Evolutionary conservation across 2,888 invertebrate genomes (phyloP), one percentile per base, ranked within the genome.

Genomic region (Colletes collaris): DNA sequence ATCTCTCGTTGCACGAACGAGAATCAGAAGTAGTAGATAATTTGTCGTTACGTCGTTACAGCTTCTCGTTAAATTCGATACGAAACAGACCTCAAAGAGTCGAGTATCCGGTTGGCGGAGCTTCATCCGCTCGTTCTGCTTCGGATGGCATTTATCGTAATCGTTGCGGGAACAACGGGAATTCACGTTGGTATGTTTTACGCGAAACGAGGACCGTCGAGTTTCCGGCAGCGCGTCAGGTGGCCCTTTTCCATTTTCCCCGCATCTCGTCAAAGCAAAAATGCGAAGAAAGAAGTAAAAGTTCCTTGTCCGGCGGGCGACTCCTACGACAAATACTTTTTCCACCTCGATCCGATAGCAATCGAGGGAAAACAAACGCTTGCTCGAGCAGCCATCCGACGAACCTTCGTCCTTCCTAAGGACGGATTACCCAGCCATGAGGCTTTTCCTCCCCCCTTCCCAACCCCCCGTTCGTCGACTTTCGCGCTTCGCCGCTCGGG

Each of bases 331-430:
- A 86, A 85, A 87, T 87, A 83, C 86, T 83, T 81, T 79, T 86
- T 87, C 86, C 80, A 83, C 75, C 76, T 81, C 80, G 76, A 81
- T 80, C 46, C 83, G 87, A 87, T 86, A 79, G 84, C 81, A 86
- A 87, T 87, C 83, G 87, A 84, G 81, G 73, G 77, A 86, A 86
- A 87, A 87, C 86, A 87, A 87, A 87, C 83, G 81, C 73, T 65
- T 59, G 79, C 68, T 69, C 62, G 66, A 78, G 50, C 73, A 58
- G 49, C 27, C 62, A 37, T 46, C 27, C 55, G 68, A 67, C 73
- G 59, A 55, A 63, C 52, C 72, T 65, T 75, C 65, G 72, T 60
- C 66, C 76, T 63, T 62, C 63, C 56, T 64, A 64, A 80, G 75
- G 76, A 86, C 73, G 79, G 86, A 86, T 86, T 86, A 86, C 79